Evolutionary conservation across 2,113 vertebrate genomes (phyloP).

Genomic region (Brachyhypopomus gauderio): DNA sequence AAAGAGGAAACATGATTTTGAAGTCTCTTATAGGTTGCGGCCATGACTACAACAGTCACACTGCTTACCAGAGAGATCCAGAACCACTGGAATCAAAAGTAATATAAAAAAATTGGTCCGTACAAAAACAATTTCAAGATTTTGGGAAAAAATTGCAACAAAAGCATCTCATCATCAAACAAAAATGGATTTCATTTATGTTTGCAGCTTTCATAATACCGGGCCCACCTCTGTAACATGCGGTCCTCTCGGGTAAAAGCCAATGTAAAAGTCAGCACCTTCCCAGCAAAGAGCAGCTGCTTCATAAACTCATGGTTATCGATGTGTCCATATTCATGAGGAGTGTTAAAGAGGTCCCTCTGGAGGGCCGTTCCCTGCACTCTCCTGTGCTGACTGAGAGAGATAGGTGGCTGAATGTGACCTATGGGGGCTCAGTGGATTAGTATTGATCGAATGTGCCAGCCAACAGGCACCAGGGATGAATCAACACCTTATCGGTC

Average conservation of each 20-base stretch:
- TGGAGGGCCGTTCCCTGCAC: constrained; percentile 2
- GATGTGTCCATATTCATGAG: constrained; percentile 9
- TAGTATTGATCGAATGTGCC: constrained; percentile 63
- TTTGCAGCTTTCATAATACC: background rate
- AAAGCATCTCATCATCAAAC: background rate
- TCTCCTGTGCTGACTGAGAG: constrained; percentile 59
- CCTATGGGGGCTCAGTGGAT: constrained; percentile 45
- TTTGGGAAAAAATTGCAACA: background rate
- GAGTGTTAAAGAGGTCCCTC: constrained; percentile 14
- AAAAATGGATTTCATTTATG: background rate
- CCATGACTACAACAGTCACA: too few relatives aligned
- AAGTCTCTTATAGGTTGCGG: too few relatives aligned
- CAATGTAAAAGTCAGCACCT: background rate
- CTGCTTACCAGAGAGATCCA: too few relatives aligned
- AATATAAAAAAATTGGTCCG: too few relatives aligned
- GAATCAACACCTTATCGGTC: constrained; percentile 45
- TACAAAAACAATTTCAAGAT: background rate
- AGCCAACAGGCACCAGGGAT: constrained; percentile 49
- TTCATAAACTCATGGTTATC: constrained; percentile 16
- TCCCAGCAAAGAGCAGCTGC: background rate
- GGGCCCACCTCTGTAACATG: background rate
- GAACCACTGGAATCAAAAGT: too few relatives aligned
- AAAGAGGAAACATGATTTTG: constrained; percentile 16
- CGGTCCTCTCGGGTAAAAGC: background rate
- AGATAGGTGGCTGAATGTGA: constrained; percentile 50